Evolutionary conservation across 2,888 invertebrate species (phyloP), one percentile per base, ranked within the genome.

Genomic region (Yponomeuta evonymella): DNA sequence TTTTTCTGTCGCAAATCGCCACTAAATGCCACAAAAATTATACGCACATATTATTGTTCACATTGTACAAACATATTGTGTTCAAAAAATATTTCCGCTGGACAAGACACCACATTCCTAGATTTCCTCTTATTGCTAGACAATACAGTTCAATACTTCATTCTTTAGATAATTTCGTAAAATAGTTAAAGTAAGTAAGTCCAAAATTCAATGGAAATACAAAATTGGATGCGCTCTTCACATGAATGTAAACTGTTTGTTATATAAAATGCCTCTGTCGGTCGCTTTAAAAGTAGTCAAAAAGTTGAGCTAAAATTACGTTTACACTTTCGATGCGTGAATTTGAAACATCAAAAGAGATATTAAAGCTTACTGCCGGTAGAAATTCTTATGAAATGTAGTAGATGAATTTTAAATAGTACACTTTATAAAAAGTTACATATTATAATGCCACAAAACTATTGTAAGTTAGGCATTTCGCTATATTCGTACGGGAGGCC

Each of bases 51-150:
- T 33, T 33, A 75, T 77, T 77, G 79, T 87, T 78, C 81, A 82
- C 82, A 81, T 85, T 84, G 85, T 84, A 88, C 82, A 85, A 85
- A 85, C 79, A 84, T 78, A 58, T 43, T 81, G 80, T 82, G 76
- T 78, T 87, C 84, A 83, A 86, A 88, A 87, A 87, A 88, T 84
- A 86, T 80, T 23, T 68, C 48, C 23, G 10, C 2, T 64, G n/a
- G n/a, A n/a, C 3, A 64, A 64, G 10, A 64, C n/a, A 65, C 67
- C 36, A 67, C 15, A 11, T n/a, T 43, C 67, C 43, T 43, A 43
- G 67, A 33, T 43, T 36, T 67, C 43, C 33, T 3, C 67, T 36
- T 67, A 67, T 11, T 36, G 29, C 64, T 64, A 67, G 36, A 67
- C 67, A 36, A n/a, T 36, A 10, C 36, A 64, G 51, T 65, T 33